Evolutionary conservation across 2,888 invertebrate species (phyloP).

Genomic region (Hydroisotoma schaefferi): DNA sequence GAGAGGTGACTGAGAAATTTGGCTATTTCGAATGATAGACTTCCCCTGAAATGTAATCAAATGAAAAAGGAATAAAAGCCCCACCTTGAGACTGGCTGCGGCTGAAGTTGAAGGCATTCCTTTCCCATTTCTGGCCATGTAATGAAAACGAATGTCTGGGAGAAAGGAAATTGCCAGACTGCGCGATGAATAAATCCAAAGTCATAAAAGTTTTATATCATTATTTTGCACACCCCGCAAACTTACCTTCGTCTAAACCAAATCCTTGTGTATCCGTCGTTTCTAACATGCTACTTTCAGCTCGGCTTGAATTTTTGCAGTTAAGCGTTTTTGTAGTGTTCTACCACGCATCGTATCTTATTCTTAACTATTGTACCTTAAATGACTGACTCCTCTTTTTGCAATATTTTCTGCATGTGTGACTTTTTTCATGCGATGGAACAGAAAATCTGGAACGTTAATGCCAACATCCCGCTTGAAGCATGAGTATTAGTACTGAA

Average conservation of each 20-base stretch:
- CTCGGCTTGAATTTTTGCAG: not conserved
- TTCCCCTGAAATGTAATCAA: conserved; percentile 20
- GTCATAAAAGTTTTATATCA: conserved; percentile 46
- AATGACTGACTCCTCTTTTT: not conserved
- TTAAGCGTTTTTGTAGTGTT: too few relatives aligned
- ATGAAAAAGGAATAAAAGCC: conserved; percentile 26
- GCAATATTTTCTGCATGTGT: not conserved
- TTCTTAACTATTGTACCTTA: not conserved
- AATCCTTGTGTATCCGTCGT: too few relatives aligned
- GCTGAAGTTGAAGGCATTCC: conserved; percentile 27
- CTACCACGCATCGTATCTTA: not conserved
- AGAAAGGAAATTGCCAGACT: conserved; percentile 28
- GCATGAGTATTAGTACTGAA: too few relatives aligned
- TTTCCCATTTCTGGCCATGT: conserved; percentile 16
- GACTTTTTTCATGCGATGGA: not conserved
- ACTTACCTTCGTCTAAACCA: conserved; percentile 2
- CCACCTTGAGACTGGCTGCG: conserved; percentile 24
- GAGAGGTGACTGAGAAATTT: not conserved
- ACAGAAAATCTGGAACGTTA: not conserved
- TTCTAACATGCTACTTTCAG: too few relatives aligned
- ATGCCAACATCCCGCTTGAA: too few relatives aligned
- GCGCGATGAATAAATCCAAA: conserved; percentile 41
- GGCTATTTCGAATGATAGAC: conserved; percentile 8
- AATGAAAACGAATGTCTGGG: conserved; percentile 8
- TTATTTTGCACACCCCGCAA: conserved; percentile 33